phyloP scores from a whole-genome alignment of 1,140 invertebrate genomes.

The Micrasema longulum region DNA sequence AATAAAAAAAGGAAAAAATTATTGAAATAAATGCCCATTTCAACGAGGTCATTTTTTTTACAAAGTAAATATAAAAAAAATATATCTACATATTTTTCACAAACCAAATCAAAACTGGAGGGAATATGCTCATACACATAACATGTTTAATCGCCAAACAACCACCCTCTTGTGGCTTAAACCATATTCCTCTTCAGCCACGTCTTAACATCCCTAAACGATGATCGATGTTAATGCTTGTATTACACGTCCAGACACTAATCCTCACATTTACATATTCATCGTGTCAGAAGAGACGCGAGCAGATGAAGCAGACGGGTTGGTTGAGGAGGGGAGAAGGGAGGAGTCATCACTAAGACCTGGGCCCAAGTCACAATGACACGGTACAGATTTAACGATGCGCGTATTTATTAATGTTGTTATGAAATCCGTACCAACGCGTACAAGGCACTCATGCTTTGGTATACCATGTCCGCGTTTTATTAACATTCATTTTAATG shows the following conservation, averaged over 20 bases:
- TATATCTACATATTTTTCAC: no score
- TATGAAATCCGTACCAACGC: no score
- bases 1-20: no score
- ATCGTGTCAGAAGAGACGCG: slow-evolving; percentile 50
- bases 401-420: no score
- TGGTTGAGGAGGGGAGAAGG: slow-evolving; percentile 3
- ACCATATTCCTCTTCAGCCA: slow-evolving; percentile 23
- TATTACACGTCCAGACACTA: slow-evolving; percentile 55
- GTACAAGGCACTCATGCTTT: no score
- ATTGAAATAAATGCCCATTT: no score
- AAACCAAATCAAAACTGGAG: no score
- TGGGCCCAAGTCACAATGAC: slow-evolving; percentile 44
- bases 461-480: no score
- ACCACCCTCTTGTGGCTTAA: slow-evolving; percentile 15
- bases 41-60: no score
- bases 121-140: not conserved
- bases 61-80: no score
- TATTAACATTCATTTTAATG: no score
- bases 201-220: slow-evolving; percentile 49
- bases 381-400: no score
- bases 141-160: not conserved
- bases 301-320: slow-evolving; percentile 14
- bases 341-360: slow-evolving; percentile 36
- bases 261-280: slow-evolving; percentile 56
- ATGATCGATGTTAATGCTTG: slow-evolving; percentile 56